Percentiles rank a stretch among this genome's conserved stretches.
Evolutionary conservation across 2,888 invertebrate genomes (phyloP).

Genomic region (Chrysomela aeneicollis): DNA sequence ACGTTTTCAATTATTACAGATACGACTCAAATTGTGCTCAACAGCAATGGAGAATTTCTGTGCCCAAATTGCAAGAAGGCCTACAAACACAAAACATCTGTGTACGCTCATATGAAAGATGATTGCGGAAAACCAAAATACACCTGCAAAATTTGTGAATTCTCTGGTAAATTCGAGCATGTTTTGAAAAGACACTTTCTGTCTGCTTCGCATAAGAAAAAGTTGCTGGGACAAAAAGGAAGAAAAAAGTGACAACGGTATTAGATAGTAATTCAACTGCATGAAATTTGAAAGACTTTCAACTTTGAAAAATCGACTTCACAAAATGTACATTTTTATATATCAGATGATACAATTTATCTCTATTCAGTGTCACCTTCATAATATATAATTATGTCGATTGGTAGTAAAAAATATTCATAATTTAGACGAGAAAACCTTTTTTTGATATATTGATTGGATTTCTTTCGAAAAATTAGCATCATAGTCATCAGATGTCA

Average conservation of each 20-base stretch:
- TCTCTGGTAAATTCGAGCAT: slow-evolving; percentile 51
- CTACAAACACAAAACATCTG: slow-evolving; percentile 78
- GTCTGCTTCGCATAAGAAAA: slow-evolving; percentile 38
- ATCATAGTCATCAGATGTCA: no score
- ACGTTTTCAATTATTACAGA: neutral
- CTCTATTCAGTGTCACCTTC: no score
- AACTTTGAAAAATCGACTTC: no score
- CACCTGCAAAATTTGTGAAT: slow-evolving; percentile 50
- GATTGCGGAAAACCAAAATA: slow-evolving; percentile 68
- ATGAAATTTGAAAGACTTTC: no score
- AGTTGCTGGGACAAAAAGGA: neutral
- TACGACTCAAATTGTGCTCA: neutral
- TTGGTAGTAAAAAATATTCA: no score
- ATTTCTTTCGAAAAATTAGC: no score
- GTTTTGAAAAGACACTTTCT: slow-evolving; percentile 50
- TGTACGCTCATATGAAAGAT: slow-evolving; percentile 76
- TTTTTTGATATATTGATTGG: no score
- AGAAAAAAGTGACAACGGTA: neutral
- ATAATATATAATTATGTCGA: no score
- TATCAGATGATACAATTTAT: no score
- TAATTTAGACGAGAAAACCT: no score
- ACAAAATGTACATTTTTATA: no score
- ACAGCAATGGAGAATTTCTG: slow-evolving; percentile 18
- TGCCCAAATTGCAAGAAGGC: slow-evolving; percentile 78
- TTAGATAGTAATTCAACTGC: no score